Base-by-base conservation (phyloP, 1,140 invertebrate genomes). In the Euura saliciscinereae region DNA sequence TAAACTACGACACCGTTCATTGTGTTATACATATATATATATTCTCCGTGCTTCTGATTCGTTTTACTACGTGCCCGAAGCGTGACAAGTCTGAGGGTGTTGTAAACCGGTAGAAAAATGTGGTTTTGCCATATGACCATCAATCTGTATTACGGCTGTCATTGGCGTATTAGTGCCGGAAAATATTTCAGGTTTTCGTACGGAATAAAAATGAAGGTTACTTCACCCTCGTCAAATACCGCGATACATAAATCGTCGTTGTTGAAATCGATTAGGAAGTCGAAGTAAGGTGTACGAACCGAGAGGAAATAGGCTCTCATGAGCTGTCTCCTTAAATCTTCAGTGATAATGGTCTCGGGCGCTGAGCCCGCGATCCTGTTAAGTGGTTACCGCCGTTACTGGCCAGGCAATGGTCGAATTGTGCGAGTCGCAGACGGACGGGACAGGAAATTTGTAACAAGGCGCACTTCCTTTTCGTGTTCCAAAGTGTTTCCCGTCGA, bases 371-470 rank as follows among this genome's bases (percentile, higher is more conserved):
- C 8, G 6, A 59, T 59, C 13, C 51, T n/a, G 3, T 59, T 59
- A 59, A 59, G 51, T 59, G 51, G 51, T 59, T n/a, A n/a, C 3
- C 51, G 51, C 51, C 51, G 51, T 59, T 59, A 4, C 5, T 11
- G 51, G 51, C 51, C 51, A 59, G 51, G 13, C 51, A 6, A 59
- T 59, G 8, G 51, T n/a, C 51, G 8, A n/a, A 59, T 3, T 59
- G 13, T 11, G 8, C 8, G 51, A 59, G 51, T 2, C 13, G 51
- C 51, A n/a, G 51, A 59, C 51, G 51, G 13, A 59, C 51, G 51
- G 51, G 8, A 59, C 51, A 59, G 51, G 51, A 59, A 59, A 59
- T 59, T 59, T 59, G 51, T 59, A 59, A 59, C 51, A 59, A 59
- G 28, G 51, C 51, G 10, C 51, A n/a, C 51, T 59, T 59, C 51